Evolutionary conservation across 2,888 invertebrate species (phyloP).

Genomic region (Drosophila mimetica): DNA sequence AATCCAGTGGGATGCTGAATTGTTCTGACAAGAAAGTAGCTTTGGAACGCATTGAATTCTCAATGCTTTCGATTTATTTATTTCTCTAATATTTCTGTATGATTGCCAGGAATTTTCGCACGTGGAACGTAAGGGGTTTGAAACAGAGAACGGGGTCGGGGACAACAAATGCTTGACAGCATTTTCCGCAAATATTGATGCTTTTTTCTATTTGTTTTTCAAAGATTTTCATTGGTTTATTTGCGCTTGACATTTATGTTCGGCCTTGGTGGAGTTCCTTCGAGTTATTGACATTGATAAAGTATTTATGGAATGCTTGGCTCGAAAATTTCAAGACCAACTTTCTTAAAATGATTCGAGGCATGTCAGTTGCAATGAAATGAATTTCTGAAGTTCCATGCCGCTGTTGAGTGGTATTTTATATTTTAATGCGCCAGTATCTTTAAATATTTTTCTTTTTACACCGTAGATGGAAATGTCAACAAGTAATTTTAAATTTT

Average conservation of each 20-base stretch:
- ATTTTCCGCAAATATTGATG: slow-evolving; percentile 58
- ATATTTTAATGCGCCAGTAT: too few relatives aligned
- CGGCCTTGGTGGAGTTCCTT: slow-evolving; percentile 34
- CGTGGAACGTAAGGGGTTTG: slow-evolving; percentile 39
- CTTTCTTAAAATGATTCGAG: background rate
- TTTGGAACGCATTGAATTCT: slow-evolving; percentile 5
- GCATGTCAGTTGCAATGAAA: background rate
- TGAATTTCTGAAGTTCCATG: background rate
- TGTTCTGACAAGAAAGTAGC: slow-evolving; percentile 11
- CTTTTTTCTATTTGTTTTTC: slow-evolving; percentile 42
- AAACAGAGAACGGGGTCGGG: background rate
- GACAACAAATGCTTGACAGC: slow-evolving; percentile 41
- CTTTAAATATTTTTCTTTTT: too few relatives aligned
- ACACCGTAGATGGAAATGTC: too few relatives aligned
- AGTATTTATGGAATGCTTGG: slow-evolving; percentile 19
- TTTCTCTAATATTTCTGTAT: slow-evolving; percentile 9
- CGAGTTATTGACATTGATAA: slow-evolving; percentile 30
- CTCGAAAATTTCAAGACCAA: background rate
- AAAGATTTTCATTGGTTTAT: slow-evolving; percentile 33
- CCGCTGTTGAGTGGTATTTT: too few relatives aligned
- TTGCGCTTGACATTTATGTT: slow-evolving; percentile 36
- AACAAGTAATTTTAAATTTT: too few relatives aligned
- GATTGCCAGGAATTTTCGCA: slow-evolving; percentile 30
- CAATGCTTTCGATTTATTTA: slow-evolving; percentile 8
- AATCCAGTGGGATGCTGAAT: slow-evolving; percentile 29